Evolutionary conservation across 64 coral and sea anemone species (phyloP).

Genomic region (Acropora tenuis): DNA sequence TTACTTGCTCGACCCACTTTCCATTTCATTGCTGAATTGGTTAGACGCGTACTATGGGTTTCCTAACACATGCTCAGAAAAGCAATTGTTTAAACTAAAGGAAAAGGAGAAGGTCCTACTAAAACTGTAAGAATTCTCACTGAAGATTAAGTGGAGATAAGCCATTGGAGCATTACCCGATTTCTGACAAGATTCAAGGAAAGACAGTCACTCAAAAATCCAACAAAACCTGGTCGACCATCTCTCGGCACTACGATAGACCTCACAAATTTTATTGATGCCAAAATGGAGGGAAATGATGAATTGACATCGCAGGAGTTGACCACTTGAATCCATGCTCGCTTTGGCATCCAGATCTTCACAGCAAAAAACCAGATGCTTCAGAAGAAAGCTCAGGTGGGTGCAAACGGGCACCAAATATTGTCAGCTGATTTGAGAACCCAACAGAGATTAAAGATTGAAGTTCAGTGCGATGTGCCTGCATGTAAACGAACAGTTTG

Average conservation of each 20-base stretch:
- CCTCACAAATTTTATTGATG: background rate
- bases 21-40: too few species aligned
- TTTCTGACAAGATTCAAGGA: background rate
- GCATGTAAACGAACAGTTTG: background rate
- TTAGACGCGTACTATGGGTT: too few species aligned
- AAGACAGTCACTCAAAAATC: background rate
- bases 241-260: background rate
- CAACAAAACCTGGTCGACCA: background rate
- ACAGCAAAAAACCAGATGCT: background rate
- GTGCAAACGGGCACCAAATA: background rate
- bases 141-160: background rate
- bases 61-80: too few species aligned
- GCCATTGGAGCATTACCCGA: background rate
- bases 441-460: background rate
- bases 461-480: background rate
- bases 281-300: constrained; percentile 27
- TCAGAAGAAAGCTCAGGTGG: constrained; percentile 18
- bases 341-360: background rate
- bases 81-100: too few species aligned
- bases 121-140: background rate
- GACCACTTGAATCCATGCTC: background rate
- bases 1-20: too few species aligned
- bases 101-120: background rate
- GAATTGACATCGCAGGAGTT: background rate
- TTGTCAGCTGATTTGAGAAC: constrained; percentile 24